These are phyloP conservation scores for Drosophila teissieri DNA, from an alignment of 1,140 invertebrate species.

Conservation along the genomic window DNA sequence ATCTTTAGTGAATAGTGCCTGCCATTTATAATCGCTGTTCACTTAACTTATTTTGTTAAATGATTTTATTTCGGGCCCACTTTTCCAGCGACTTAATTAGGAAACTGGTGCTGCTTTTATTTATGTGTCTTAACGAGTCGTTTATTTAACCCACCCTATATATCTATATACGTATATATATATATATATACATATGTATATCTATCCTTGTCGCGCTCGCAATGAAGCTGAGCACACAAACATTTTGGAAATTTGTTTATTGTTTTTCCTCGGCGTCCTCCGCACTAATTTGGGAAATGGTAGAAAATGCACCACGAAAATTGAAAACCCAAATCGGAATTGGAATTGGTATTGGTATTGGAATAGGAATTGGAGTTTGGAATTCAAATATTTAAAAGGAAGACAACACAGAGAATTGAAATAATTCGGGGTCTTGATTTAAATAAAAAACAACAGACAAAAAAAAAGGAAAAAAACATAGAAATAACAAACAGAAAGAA, in stretches of 20 bases:
- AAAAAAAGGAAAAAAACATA: slow-evolving; percentile 48
- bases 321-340: slow-evolving; percentile 37
- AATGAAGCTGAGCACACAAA: slow-evolving; percentile 57
- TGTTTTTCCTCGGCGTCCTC: slow-evolving; percentile 63
- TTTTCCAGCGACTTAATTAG: slow-evolving; percentile 71
- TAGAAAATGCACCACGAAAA: slow-evolving; percentile 23
- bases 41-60: slow-evolving; percentile 43
- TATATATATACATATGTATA: too few species aligned
- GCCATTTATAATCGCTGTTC: slow-evolving; percentile 23
- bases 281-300: slow-evolving; percentile 56
- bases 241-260: slow-evolving; percentile 76
- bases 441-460: slow-evolving; percentile 63
- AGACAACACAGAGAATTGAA: slow-evolving; percentile 49
- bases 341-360: slow-evolving; percentile 37
- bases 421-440: slow-evolving; percentile 74
- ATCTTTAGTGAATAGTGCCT: slow-evolving; percentile 10
- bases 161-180: background rate
- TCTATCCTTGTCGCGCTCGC: slow-evolving; percentile 10
- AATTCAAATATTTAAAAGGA: slow-evolving; percentile 26
- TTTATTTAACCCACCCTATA: slow-evolving; percentile 73
- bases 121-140: slow-evolving; percentile 81
- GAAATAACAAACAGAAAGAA: slow-evolving; percentile 23
- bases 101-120: slow-evolving; percentile 74
- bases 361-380: slow-evolving; percentile 39
- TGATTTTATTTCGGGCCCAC: slow-evolving; percentile 49